Percentiles rank a stretch among this genome's conserved stretches.
These are phyloP conservation scores for Alexandromys oeconomus DNA, from an alignment of 2,797 vertebrate species.

Conservation along the genomic window DNA sequence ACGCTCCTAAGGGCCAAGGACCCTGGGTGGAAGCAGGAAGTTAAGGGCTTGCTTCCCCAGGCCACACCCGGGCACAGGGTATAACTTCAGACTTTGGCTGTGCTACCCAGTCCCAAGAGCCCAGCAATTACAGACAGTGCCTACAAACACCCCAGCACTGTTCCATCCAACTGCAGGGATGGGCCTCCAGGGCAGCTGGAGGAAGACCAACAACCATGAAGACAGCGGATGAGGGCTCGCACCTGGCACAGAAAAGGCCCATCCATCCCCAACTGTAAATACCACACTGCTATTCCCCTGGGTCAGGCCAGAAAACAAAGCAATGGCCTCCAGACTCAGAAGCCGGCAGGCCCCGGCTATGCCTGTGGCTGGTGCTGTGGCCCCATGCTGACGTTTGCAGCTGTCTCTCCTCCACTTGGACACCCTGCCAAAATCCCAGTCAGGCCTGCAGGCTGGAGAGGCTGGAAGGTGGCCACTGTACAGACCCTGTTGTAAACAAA, in stretches of 20 bases:
- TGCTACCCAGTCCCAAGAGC: slow-evolving; percentile 32
- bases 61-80: background rate
- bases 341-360: background rate
- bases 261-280: slow-evolving; percentile 51
- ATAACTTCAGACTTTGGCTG: background rate
- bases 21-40: background rate
- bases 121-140: background rate
- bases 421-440: slow-evolving; percentile 72
- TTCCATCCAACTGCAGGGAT: slow-evolving; percentile 52
- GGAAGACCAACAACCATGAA: background rate
- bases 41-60: background rate
- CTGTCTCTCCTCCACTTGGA: slow-evolving; percentile 58
- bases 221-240: background rate
- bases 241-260: background rate
- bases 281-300: background rate
- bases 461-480: background rate
- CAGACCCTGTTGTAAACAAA: background rate
- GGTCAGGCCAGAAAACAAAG: slow-evolving; percentile 71
- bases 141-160: background rate
- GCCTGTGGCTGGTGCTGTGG: slow-evolving; percentile 56
- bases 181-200: background rate
- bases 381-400: slow-evolving; percentile 64
- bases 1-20: background rate
- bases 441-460: slow-evolving; percentile 68
- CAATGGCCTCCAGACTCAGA: slow-evolving; percentile 62